Base-by-base conservation (phyloP, 1,140 invertebrate species). In the Listronotus bonariensis region DNA sequence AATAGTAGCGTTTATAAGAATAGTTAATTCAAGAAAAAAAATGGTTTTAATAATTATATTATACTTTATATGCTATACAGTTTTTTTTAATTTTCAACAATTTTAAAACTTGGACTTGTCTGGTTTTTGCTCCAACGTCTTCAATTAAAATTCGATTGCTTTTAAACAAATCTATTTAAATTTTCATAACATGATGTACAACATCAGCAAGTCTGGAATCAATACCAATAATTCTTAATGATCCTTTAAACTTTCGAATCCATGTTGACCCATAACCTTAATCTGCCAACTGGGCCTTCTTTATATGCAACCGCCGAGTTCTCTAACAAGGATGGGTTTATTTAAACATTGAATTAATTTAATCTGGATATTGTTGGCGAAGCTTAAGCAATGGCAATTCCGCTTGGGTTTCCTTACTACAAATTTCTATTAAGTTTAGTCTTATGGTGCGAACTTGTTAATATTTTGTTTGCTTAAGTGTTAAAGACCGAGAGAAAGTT, bases 271-370 rank as follows among this genome's bases (percentile, higher is more conserved):
- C 34, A 53, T 31, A 53, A 36, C 20, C 20, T 36, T 51, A 51
- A 51, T 51, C 17, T 34, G 48, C 6, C 48, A 51, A 17, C 6
- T 18, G 18, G 5, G 31, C 32, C 51, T 53, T 40, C 20, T 53
- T 53, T 53, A 53, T 53, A 53, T 53, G 51, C 51, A 53, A 40
- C 20, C 34, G n/a, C 31, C 5, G 51, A 15, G 45, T 15, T 20
- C 32, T n/a, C 20, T 31, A 15, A 9, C 51, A 17, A 53, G 32
- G 51, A 31, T 34, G 11, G 51, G 11, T 53, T 40, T 53, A 40
- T 18, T 53, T 36, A 53, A 53, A 53, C 51, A 53, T 38, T 53
- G 51, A 34, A 53, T 53, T 53, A 53, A 53, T 34, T 53, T 53
- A 38, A 53, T 53, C 51, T 53, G 51, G 36, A 53, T 34, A 53